Percentiles rank a stretch among this genome's conserved stretches.
Evolutionary conservation across 2,113 vertebrate species (phyloP).

Genomic region (Rhinichthys klamathensis): DNA sequence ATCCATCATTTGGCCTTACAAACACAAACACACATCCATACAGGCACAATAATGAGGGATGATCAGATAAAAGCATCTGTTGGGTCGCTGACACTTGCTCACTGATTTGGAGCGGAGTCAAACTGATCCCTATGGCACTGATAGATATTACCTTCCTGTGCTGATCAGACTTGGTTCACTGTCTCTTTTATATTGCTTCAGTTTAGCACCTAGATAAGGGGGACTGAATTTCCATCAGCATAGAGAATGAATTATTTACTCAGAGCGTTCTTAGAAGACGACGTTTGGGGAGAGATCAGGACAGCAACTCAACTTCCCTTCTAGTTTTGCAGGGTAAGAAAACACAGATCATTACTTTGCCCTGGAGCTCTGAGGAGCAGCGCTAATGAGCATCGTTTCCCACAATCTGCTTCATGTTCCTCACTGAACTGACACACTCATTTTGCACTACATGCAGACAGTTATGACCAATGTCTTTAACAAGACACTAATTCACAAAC

Average conservation of each 20-base stretch:
- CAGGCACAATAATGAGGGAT: conserved; percentile 1
- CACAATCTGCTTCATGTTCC: neutral
- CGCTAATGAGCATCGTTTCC: neutral
- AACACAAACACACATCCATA: neutral
- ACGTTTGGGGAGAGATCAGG: neutral
- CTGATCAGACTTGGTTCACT: neutral
- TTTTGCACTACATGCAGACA: neutral
- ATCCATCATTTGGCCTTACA: neutral
- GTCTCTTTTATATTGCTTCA: neutral
- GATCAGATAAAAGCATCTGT: conserved; percentile 36
- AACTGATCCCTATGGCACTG: conserved; percentile 9
- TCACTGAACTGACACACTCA: neutral
- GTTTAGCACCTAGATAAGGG: neutral
- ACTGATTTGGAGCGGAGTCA: neutral
- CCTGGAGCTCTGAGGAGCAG: neutral
- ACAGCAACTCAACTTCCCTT: conserved; percentile 7
- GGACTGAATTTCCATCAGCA: conserved; percentile 11
- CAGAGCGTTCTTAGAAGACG: neutral
- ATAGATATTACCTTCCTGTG: neutral
- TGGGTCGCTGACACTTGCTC: neutral
- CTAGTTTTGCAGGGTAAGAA: neutral
- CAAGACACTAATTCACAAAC: neutral
- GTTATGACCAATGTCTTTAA: neutral
- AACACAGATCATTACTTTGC: neutral
- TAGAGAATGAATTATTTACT: neutral